A percentile compares a stretch with the other conserved stretches of the same genome.
These are phyloP conservation scores for Hozukius guyotensis DNA, from an alignment of 2,797 vertebrate genomes.

Conservation along the genomic window DNA sequence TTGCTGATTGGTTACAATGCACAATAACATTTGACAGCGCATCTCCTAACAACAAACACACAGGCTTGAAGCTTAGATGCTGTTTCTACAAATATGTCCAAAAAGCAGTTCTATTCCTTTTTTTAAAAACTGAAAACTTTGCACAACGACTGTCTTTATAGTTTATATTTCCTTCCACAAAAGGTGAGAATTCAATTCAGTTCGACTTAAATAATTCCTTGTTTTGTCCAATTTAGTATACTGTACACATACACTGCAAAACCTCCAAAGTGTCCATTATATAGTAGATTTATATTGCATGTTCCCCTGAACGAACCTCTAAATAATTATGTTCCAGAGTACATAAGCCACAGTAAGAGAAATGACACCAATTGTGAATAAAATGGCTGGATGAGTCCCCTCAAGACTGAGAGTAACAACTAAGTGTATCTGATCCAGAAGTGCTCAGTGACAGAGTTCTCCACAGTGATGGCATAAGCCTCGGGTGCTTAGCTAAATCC, in stretches of 20 bases:
- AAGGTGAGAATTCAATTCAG: neutral
- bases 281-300: neutral
- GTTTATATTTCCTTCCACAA: neutral
- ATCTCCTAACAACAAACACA: neutral
- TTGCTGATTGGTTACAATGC: neutral
- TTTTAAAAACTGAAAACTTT: neutral
- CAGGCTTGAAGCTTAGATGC: neutral
- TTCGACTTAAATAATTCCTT: neutral
- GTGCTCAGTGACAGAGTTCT: slow-evolving; percentile 42
- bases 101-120: neutral
- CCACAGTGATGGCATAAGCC: slow-evolving; percentile 33
- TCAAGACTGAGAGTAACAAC: neutral
- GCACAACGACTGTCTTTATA: neutral
- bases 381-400: neutral
- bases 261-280: neutral
- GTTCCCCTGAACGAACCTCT: neutral
- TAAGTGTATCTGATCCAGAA: slow-evolving; percentile 42
- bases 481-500: slow-evolving; percentile 39
- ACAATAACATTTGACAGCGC: neutral
- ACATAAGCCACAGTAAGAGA: neutral
- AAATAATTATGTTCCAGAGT: neutral
- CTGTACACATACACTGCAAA: neutral
- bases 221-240: neutral
- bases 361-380: slow-evolving; percentile 5
- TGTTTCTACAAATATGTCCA: neutral